Conservation (phyloP, 2,113 vertebrate genomes). For the Benitochromis conjunctus region DNA sequence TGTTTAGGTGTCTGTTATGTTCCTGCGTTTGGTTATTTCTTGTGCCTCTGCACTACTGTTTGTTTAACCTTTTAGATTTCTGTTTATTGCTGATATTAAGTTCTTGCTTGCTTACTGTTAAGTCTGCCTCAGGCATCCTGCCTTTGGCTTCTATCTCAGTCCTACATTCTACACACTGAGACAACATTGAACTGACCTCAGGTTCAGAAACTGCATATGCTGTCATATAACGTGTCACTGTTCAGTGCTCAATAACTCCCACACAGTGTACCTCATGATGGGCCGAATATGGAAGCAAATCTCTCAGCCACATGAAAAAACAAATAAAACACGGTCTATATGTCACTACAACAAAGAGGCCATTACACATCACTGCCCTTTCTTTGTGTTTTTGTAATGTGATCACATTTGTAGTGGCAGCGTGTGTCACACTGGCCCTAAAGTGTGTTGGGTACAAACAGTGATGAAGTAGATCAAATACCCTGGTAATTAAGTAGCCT, state of each 20-base stretch:
- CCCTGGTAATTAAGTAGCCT: conserved; percentile 10
- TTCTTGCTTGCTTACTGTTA: not conserved
- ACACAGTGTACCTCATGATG: not conserved
- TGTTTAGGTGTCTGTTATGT: not conserved
- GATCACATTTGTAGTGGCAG: conserved; percentile 9
- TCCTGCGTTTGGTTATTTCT: not conserved
- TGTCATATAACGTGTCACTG: not conserved
- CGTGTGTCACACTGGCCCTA: conserved; percentile 27
- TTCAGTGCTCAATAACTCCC: not conserved
- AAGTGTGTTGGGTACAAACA: not conserved
- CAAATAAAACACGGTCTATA: conserved; percentile 3
- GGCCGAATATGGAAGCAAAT: not conserved
- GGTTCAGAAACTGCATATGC: not conserved
- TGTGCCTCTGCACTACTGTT: not conserved
- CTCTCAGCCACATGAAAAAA: not conserved
- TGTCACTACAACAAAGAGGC: not conserved
- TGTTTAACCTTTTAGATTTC: not conserved
- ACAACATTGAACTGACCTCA: not conserved
- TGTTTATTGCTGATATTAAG: not conserved
- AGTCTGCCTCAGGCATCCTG: not conserved
- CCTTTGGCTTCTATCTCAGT: not conserved
- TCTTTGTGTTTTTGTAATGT: conserved; percentile 38
- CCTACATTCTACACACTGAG: not conserved
- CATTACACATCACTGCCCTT: conserved; percentile 7
- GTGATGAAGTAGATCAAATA: conserved; percentile 34